phyloP scores from a whole-genome alignment of 30 jellyfish, hydroid and myxozoan genomes.

The Mastigias papua region DNA sequence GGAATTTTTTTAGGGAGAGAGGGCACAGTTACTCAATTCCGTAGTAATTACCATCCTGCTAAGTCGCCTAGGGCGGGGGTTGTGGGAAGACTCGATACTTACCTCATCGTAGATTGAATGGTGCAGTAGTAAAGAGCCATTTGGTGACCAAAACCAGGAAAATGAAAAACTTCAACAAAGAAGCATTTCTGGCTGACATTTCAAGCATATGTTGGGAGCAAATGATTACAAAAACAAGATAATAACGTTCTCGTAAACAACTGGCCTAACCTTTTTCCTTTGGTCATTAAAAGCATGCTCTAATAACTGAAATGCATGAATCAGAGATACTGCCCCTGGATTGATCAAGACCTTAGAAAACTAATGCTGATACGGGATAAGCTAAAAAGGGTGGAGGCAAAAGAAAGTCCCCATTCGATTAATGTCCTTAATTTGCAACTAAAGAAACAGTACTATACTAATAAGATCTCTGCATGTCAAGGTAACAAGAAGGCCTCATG shows the following conservation, averaged over 20 bases:
- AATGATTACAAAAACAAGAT: no score
- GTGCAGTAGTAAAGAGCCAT: no score
- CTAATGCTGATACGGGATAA: slow-evolving; percentile 5
- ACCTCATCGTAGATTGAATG: no score
- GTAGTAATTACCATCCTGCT: no score
- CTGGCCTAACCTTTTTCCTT: slow-evolving; percentile 27
- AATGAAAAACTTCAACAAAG: no score
- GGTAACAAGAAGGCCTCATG: slow-evolving; percentile 1
- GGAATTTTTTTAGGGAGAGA: no score
- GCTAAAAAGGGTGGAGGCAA: slow-evolving; percentile 11
- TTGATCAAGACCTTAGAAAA: slow-evolving; percentile 22
- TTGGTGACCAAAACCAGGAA: no score
- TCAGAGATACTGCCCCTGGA: slow-evolving; percentile 56
- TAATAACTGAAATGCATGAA: slow-evolving; percentile 30
- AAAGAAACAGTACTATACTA: no score
- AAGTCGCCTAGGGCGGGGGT: no score
- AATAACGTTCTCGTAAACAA: slow-evolving; percentile 36
- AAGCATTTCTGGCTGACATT: slow-evolving; percentile 49
- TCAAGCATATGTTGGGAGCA: slow-evolving; percentile 62
- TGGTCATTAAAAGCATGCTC: slow-evolving; percentile 23
- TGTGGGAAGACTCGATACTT: no score
- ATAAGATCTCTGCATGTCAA: no score
- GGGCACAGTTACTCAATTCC: no score
- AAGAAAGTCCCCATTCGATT: slow-evolving; percentile 24
- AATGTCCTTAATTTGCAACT: not conserved